These are phyloP conservation scores for Drosophila mulleri DNA, from an alignment of 2,888 invertebrate genomes.

Conservation along the genomic window DNA sequence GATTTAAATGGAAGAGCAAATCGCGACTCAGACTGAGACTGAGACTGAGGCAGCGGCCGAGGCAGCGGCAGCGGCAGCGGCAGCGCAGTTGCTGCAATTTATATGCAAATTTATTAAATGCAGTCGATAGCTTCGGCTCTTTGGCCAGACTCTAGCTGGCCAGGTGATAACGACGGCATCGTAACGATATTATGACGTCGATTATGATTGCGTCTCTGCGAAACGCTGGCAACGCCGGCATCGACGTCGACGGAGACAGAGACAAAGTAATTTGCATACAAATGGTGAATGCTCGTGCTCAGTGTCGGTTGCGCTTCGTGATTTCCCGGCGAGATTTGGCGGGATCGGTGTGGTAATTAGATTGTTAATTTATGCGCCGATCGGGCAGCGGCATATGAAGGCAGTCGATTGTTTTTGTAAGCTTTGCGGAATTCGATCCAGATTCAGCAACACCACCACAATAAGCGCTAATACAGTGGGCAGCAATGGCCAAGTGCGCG, in stretches of 20 bases:
- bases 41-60: conserved; percentile 21
- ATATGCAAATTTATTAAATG: conserved; percentile 77
- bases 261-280: conserved; percentile 75
- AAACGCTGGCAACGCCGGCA: conserved; percentile 32
- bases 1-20: conserved; percentile 74
- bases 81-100: conserved; percentile 67
- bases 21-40: conserved; percentile 23
- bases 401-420: conserved; percentile 1
- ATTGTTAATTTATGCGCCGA: conserved; percentile 76
- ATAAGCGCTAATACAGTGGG: conserved; percentile 8
- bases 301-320: conserved; percentile 78
- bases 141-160: conserved; percentile 17
- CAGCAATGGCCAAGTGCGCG: background rate
- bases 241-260: conserved; percentile 9
- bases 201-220: conserved; percentile 72
- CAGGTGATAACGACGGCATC: conserved; percentile 73
- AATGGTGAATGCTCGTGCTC: conserved; percentile 79
- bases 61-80: conserved; percentile 23
- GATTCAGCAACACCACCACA: conserved; percentile 21
- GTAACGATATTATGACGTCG: conserved; percentile 75
- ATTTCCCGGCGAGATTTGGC: conserved; percentile 67
- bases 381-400: conserved; percentile 10
- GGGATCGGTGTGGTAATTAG: conserved; percentile 61
- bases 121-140: conserved; percentile 36
- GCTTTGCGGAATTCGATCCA: conserved; percentile 32